phyloP scores from a whole-genome alignment of 2,888 invertebrate species.

The Meiosimyza decipiens region DNA sequence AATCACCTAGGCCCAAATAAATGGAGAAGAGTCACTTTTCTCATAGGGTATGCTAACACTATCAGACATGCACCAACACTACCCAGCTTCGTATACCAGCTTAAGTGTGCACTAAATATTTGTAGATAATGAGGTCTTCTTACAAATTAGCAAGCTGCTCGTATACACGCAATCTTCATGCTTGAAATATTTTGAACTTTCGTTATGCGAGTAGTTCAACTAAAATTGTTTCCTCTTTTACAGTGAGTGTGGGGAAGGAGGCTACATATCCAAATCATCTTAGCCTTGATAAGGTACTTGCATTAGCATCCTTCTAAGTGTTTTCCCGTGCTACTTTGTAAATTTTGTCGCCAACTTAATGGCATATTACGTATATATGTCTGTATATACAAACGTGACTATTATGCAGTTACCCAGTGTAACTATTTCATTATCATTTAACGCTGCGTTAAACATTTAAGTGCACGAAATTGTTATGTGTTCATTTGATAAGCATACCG shows the following conservation, averaged over 20 bases:
- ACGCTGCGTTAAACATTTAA: conserved; percentile 41
- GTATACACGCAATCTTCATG: not conserved
- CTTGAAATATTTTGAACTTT: conserved; percentile 11
- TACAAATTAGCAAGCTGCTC: conserved; percentile 15
- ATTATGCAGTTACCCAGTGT: not conserved
- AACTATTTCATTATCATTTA: conserved; percentile 40
- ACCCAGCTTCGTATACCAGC: no score
- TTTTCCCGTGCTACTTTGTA: not conserved
- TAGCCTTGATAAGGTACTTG: not conserved
- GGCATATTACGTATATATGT: not conserved
- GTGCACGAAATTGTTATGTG: conserved; percentile 42
- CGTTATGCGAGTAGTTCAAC: not conserved
- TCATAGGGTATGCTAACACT: no score
- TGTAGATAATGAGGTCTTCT: conserved; percentile 28
- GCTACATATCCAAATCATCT: not conserved
- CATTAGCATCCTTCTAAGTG: not conserved
- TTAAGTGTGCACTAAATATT: conserved; percentile 6
- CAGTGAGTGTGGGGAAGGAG: not conserved
- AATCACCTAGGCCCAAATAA: no score
- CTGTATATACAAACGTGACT: not conserved
- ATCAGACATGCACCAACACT: no score
- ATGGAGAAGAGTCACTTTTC: no score
- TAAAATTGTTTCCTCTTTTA: conserved; percentile 6
- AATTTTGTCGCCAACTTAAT: conserved; percentile 18
- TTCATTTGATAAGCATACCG: conserved; percentile 33